phyloP scores from a whole-genome alignment of 2,888 invertebrate species.

The Petrophora chlorosata region DNA sequence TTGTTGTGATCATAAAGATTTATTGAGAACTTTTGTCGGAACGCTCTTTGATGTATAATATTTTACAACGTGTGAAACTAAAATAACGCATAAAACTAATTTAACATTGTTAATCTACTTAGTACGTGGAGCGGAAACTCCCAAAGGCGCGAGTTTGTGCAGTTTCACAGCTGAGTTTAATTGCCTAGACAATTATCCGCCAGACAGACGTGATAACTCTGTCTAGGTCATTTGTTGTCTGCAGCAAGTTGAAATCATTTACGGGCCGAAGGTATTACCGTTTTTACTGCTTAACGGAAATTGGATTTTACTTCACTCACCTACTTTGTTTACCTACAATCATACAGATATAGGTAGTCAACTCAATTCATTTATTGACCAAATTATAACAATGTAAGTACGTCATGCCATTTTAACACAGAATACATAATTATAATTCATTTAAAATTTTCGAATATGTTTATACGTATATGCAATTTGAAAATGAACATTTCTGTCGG shows the following conservation, averaged over 20 bases:
- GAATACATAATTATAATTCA: too few species aligned
- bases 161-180: conserved; percentile 64
- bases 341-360: too few species aligned
- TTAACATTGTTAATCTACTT: conserved; percentile 9
- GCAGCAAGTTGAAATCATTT: conserved; percentile 50
- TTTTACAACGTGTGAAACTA: conserved; percentile 14
- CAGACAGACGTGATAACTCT: conserved; percentile 71
- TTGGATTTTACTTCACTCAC: conserved; percentile 4
- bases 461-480: too few species aligned
- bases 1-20: too few species aligned
- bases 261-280: conserved; percentile 19
- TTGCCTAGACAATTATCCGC: conserved; percentile 72
- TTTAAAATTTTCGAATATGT: too few species aligned
- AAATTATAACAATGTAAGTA: too few species aligned
- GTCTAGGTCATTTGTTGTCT: conserved; percentile 70
- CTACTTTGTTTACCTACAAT: not conserved
- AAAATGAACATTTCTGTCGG: too few species aligned
- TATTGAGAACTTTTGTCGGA: too few species aligned
- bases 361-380: too few species aligned
- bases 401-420: too few species aligned
- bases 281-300: conserved; percentile 18
- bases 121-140: conserved; percentile 19
- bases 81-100: conserved; percentile 7
- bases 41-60: conserved; percentile 1
- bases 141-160: conserved; percentile 35